A percentile compares a stretch with the other conserved stretches of the same genome.
Evolutionary conservation across 2,888 invertebrate species (phyloP).

Genomic region (Schizotus pectinicornis): DNA sequence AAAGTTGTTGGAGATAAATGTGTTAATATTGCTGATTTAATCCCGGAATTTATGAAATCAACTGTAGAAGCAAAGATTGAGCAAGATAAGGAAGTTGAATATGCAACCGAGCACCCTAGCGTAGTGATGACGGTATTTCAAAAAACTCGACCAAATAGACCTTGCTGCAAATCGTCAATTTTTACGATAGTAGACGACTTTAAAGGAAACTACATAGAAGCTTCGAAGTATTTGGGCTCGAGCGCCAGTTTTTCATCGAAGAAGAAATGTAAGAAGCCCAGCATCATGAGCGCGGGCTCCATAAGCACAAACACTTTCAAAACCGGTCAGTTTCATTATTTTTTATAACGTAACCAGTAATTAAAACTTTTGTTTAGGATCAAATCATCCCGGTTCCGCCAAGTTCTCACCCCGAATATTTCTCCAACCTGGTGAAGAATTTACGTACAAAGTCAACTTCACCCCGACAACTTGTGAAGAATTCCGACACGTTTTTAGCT

Average conservation of each 20-base stretch:
- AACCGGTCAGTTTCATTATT: too few species aligned
- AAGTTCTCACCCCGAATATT: conserved; percentile 28
- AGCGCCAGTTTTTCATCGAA: too few species aligned
- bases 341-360: not conserved
- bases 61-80: not conserved
- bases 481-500: conserved; percentile 43
- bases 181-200: conserved; percentile 3
- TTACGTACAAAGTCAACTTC: conserved; percentile 44
- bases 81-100: not conserved
- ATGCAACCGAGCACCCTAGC: not conserved
- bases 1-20: not conserved
- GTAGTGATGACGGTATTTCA: not conserved
- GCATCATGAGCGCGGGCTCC: too few species aligned
- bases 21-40: not conserved
- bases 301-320: too few species aligned
- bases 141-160: not conserved
- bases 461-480: conserved; percentile 43
- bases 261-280: too few species aligned
- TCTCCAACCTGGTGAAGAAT: conserved; percentile 36
- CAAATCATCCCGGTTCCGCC: not conserved
- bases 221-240: too few species aligned
- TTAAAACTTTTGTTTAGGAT: not conserved
- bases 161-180: not conserved
- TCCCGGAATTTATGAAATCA: not conserved
- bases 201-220: too few species aligned